phyloP scores from a whole-genome alignment of 1,140 invertebrate genomes.

The Archivesica marissinica region DNA sequence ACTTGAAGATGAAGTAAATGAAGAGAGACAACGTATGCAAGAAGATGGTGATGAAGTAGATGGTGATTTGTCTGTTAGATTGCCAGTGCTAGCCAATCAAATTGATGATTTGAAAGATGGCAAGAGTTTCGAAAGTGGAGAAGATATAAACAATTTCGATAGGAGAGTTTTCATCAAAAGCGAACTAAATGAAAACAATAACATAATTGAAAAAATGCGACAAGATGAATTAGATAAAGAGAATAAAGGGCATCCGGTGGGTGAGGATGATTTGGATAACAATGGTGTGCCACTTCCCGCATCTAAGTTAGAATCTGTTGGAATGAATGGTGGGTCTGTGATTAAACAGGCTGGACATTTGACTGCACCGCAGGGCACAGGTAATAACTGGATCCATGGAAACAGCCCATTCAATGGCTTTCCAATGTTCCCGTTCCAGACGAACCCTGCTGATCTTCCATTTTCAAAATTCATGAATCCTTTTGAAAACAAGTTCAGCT shows the following conservation, averaged over 20 bases:
- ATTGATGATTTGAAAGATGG: background rate
- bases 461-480: constrained; percentile 76
- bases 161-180: background rate
- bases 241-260: constrained; percentile 31
- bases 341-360: constrained; percentile 54
- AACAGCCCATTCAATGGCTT: constrained; percentile 70
- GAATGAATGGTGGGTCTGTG: constrained; percentile 43
- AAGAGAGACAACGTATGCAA: constrained; percentile 42
- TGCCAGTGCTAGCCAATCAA: constrained; percentile 42
- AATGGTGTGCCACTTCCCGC: constrained; percentile 45
- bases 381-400: constrained; percentile 71
- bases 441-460: constrained; percentile 75
- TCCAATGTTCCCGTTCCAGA: constrained; percentile 76
- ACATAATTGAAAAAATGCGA: constrained; percentile 48
- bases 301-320: constrained; percentile 24
- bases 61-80: constrained; percentile 63
- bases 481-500: constrained; percentile 73
- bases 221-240: constrained; percentile 56
- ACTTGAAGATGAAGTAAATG: constrained; percentile 71
- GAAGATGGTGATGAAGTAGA: constrained; percentile 77
- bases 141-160: background rate
- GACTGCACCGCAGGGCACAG: constrained; percentile 62
- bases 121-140: constrained; percentile 27
- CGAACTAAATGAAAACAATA: constrained; percentile 62
- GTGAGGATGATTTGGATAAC: constrained; percentile 4